Percentiles rank a stretch among this genome's conserved stretches.
These are phyloP conservation scores for Eupeodes corollae DNA, from an alignment of 1,140 invertebrate genomes.

Conservation along the genomic window DNA sequence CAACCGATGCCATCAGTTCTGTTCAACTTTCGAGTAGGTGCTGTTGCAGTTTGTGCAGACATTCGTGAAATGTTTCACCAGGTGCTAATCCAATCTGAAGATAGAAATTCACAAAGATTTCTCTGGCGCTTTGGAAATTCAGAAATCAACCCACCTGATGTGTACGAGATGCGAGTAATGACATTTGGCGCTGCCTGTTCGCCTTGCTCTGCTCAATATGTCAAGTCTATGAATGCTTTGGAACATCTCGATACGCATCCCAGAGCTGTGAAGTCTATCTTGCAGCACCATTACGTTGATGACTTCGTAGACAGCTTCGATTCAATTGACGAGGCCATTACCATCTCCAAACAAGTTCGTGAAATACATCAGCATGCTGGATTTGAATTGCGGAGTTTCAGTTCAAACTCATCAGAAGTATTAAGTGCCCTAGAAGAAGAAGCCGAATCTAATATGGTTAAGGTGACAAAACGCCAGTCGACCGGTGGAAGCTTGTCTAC, in stretches of 20 bases:
- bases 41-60: constrained; percentile 17
- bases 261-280: constrained; percentile 16
- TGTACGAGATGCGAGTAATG: constrained; percentile 6
- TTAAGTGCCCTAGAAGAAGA: neutral
- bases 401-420: neutral
- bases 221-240: constrained; percentile 15
- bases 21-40: constrained; percentile 21
- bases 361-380: constrained; percentile 1
- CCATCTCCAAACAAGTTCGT: neutral
- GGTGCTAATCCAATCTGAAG: neutral
- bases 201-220: constrained; percentile 13
- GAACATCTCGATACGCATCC: constrained; percentile 11
- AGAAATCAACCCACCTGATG: neutral
- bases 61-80: constrained; percentile 33
- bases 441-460: no score
- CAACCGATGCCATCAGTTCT: constrained; percentile 13
- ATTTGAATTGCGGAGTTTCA: neutral
- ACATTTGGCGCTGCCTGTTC: constrained; percentile 6
- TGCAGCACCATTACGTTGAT: constrained; percentile 31
- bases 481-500: neutral
- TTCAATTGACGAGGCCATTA: constrained; percentile 5
- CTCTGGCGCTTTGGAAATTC: constrained; percentile 1
- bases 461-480: neutral
- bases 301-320: constrained; percentile 25
- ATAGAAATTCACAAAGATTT: constrained; percentile 6